Evolutionary conservation across 2,888 invertebrate species (phyloP).

Genomic region (Helleia helle): DNA sequence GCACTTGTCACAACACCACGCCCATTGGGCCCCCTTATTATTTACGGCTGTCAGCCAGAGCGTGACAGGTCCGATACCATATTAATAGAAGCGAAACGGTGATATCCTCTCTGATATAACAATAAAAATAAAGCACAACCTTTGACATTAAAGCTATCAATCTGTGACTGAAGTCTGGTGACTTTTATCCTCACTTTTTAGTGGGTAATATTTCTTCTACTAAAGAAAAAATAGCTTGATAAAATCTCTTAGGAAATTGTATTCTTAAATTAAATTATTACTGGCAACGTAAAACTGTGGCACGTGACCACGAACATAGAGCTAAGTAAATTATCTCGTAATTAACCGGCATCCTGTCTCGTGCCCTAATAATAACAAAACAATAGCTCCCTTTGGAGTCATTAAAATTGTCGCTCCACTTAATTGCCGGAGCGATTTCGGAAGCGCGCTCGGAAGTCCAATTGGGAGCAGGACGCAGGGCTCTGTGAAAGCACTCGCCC

Average conservation of each 20-base stretch:
- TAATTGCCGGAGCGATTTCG: constrained; percentile 54
- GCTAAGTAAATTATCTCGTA: constrained; percentile 56
- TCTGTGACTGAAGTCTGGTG: neutral
- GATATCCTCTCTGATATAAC: neutral
- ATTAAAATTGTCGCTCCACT: constrained; percentile 48
- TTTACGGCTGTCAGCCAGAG: neutral
- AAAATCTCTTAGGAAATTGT: no score
- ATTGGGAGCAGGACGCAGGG: constrained; percentile 68
- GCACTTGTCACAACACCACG: constrained; percentile 56
- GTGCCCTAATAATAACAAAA: constrained; percentile 69
- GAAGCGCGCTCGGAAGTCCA: constrained; percentile 70
- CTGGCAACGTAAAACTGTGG: no score
- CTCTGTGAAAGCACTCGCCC: constrained; percentile 55
- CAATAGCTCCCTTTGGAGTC: constrained; percentile 56
- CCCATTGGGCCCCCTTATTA: constrained; percentile 24
- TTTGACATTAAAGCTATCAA: constrained; percentile 4
- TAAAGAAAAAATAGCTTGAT: no score
- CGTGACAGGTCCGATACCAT: neutral
- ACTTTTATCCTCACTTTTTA: no score
- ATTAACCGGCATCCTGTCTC: constrained; percentile 70
- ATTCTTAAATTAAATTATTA: no score
- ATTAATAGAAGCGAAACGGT: constrained; percentile 8
- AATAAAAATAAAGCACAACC: neutral
- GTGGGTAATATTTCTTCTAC: no score
- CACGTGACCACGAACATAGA: constrained; percentile 21